Evolutionary conservation across 2,888 invertebrate genomes (phyloP).

Genomic region (Ethmia dodecea): DNA sequence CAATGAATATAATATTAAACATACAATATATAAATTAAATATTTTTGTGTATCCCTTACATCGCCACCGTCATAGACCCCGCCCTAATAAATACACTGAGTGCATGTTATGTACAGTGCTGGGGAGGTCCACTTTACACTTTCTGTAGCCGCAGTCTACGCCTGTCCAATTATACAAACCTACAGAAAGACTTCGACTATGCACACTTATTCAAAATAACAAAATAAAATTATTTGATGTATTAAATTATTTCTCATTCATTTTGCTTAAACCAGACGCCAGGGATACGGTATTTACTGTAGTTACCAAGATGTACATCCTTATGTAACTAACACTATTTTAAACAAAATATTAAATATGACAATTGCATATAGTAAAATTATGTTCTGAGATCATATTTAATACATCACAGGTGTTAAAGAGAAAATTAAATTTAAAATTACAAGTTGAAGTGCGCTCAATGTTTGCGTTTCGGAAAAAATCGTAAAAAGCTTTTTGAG

Average conservation of each 20-base stretch:
- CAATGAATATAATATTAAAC: slow-evolving; percentile 29
- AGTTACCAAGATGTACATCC: slow-evolving; percentile 23
- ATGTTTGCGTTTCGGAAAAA: slow-evolving; percentile 10
- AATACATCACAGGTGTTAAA: slow-evolving; percentile 82
- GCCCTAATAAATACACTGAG: slow-evolving; percentile 49
- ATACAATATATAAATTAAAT: slow-evolving; percentile 30
- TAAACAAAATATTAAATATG: slow-evolving; percentile 65
- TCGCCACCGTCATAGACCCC: slow-evolving; percentile 15
- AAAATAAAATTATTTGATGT: slow-evolving; percentile 57
- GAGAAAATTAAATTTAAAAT: slow-evolving; percentile 39
- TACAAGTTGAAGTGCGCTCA: slow-evolving; percentile 16
- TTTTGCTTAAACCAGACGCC: slow-evolving; percentile 25
- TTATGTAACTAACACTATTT: slow-evolving; percentile 52
- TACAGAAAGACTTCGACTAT: slow-evolving; percentile 13
- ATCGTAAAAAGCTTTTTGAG: slow-evolving; percentile 1
- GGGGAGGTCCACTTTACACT: slow-evolving; percentile 21
- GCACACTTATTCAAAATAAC: slow-evolving; percentile 11
- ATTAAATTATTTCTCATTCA: slow-evolving; percentile 69
- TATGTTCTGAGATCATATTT: slow-evolving; percentile 81
- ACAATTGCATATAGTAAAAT: slow-evolving; percentile 71
- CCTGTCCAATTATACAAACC: slow-evolving; percentile 24
- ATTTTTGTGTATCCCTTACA: slow-evolving; percentile 53
- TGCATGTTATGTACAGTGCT: slow-evolving; percentile 62
- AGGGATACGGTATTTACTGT: slow-evolving; percentile 43
- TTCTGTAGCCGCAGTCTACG: background rate